Percentiles rank a stretch among this genome's conserved stretches.
phyloP scores from a whole-genome alignment of 2,888 invertebrate genomes.

The Tipula unca region DNA sequence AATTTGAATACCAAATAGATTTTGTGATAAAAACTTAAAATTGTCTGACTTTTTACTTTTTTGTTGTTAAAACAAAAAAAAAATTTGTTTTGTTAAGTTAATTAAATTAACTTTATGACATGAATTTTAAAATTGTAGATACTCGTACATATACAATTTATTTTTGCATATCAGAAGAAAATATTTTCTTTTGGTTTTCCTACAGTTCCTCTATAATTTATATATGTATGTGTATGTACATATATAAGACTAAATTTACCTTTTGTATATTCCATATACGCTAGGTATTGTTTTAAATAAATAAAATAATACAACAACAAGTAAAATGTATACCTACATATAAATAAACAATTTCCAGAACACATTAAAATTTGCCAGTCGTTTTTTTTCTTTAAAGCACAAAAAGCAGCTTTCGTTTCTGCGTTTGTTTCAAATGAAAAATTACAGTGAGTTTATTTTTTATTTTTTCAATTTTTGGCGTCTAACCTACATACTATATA shows the following conservation, averaged over 20 bases:
- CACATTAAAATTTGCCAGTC: background rate
- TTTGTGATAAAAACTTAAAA: background rate
- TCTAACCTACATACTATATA: background rate
- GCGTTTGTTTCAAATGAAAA: background rate
- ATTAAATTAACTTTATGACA: background rate
- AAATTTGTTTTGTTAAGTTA: background rate
- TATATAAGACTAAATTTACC: background rate
- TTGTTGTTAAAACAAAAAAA: background rate
- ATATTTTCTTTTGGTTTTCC: background rate
- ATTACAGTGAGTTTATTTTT: background rate
- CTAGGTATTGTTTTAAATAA: background rate
- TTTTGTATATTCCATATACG: background rate
- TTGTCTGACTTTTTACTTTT: background rate
- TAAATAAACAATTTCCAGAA: background rate
- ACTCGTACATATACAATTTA: background rate
- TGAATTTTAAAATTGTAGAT: background rate
- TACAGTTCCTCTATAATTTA: background rate
- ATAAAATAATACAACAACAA: background rate
- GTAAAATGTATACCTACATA: background rate
- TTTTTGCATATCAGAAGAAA: background rate
- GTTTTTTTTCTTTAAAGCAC: background rate
- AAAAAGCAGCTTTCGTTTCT: background rate
- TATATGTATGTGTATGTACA: background rate
- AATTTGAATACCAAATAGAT: slow-evolving; percentile 14
- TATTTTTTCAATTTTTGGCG: background rate